Percentiles rank a stretch among this genome's conserved stretches.
Evolutionary conservation across 2,888 invertebrate genomes (phyloP).

Genomic region (Andrena minutula): DNA sequence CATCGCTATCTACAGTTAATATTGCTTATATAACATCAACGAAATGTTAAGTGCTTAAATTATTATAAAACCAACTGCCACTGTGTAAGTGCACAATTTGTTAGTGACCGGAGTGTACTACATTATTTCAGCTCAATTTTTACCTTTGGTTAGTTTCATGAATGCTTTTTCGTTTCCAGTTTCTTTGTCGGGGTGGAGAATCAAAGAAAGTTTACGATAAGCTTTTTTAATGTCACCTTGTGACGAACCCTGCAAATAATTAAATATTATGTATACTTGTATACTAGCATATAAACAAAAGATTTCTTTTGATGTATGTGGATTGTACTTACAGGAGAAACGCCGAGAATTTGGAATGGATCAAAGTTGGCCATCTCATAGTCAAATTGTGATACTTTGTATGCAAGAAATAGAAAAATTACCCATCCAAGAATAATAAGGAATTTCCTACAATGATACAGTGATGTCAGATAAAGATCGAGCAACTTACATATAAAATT

Average conservation of each 20-base stretch:
- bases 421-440: slow-evolving; percentile 94
- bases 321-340: slow-evolving; percentile 89
- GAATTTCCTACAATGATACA: slow-evolving; percentile 88
- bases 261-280: neutral
- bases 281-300: neutral
- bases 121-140: slow-evolving; percentile 62
- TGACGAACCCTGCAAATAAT: slow-evolving; percentile 89
- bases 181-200: slow-evolving; percentile 98
- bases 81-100: slow-evolving; percentile 3
- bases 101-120: slow-evolving; percentile 13
- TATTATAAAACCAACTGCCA: slow-evolving; percentile 31
- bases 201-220: slow-evolving; percentile 96
- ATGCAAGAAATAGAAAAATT: slow-evolving; percentile 92
- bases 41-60: slow-evolving; percentile 32
- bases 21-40: slow-evolving; percentile 14
- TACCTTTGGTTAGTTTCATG: slow-evolving; percentile 98
- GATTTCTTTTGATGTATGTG: neutral
- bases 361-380: slow-evolving; percentile 99
- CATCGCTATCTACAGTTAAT: slow-evolving; percentile 29
- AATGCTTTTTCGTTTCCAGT: slow-evolving; percentile 98
- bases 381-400: slow-evolving; percentile 98
- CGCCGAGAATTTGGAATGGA: slow-evolving; percentile 97
- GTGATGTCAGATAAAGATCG: neutral
- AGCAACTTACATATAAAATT: neutral
- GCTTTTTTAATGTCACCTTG: slow-evolving; percentile 97